A percentile compares a stretch with the other conserved stretches of the same genome.
phyloP scores from a whole-genome alignment of 2,113 vertebrate species.

The Corythaeola cristata region DNA sequence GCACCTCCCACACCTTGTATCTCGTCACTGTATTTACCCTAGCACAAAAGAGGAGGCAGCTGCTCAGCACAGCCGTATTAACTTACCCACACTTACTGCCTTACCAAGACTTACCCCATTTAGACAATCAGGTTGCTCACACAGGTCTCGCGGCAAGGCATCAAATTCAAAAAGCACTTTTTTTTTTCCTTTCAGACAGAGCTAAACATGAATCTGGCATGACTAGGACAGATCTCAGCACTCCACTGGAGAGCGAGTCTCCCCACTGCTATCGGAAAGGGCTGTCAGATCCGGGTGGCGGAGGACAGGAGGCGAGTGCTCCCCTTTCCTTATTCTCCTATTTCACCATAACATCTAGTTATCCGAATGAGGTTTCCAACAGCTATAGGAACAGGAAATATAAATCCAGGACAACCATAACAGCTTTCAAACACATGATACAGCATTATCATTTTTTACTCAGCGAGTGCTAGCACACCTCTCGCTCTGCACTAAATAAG shows the following conservation, averaged over 20 bases:
- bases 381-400: neutral
- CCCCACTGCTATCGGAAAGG: rapidly evolving
- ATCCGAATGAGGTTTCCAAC: neutral
- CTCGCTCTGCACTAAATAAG: neutral
- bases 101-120: neutral
- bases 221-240: neutral
- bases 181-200: neutral
- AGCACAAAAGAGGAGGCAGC: neutral
- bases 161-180: neutral
- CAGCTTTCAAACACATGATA: neutral
- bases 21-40: neutral
- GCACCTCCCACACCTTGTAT: neutral
- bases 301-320: neutral
- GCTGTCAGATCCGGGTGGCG: neutral
- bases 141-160: neutral
- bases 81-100: neutral
- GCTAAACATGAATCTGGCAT: neutral
- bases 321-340: neutral
- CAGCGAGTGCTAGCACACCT: neutral
- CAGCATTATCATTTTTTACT: neutral
- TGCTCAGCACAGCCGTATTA: neutral
- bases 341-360: slow-evolving; percentile 5
- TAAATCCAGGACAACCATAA: neutral
- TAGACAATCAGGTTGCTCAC: neutral
- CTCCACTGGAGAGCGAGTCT: neutral